phyloP scores from a whole-genome alignment of 1,140 invertebrate genomes.

The Pogonomyrmex californicus region DNA sequence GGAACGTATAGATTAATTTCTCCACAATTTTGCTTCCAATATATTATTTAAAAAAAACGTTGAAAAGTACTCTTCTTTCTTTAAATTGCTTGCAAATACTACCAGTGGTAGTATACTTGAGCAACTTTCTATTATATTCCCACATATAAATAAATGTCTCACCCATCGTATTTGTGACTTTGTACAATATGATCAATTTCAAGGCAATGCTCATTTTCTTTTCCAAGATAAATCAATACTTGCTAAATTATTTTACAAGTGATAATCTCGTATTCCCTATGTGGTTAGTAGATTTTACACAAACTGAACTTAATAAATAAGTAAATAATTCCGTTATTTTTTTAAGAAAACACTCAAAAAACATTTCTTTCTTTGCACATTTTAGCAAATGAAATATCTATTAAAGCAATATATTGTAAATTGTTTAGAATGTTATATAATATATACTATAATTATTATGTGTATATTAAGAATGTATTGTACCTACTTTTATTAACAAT shows the following conservation, averaged over 20 bases:
- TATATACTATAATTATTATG: constrained; percentile 48
- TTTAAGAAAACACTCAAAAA: constrained; percentile 45
- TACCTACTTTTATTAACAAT: no score
- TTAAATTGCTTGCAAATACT: constrained; percentile 67
- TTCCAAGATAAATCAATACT: constrained; percentile 38
- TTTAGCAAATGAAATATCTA: constrained; percentile 44
- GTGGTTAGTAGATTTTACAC: constrained; percentile 41
- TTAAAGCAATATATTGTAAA: constrained; percentile 42
- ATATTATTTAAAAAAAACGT: constrained; percentile 62
- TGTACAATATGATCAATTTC: constrained; percentile 69
- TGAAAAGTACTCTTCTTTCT: constrained; percentile 11
- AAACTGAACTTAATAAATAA: constrained; percentile 44
- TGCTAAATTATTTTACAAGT: constrained; percentile 37
- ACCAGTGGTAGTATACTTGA: constrained; percentile 62
- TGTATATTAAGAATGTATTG: not conserved
- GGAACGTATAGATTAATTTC: constrained; percentile 64
- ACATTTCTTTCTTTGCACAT: constrained; percentile 1
- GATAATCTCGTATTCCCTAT: constrained; percentile 34
- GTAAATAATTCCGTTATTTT: constrained; percentile 30
- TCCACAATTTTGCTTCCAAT: constrained; percentile 60
- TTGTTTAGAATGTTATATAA: constrained; percentile 58
- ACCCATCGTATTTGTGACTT: constrained; percentile 66
- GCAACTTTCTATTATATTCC: constrained; percentile 69
- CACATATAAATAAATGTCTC: constrained; percentile 60
- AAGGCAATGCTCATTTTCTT: constrained; percentile 57